Percentiles rank a stretch among this genome's conserved stretches.
phyloP scores from a whole-genome alignment of 2,797 vertebrate species.

The Galaxias olidus region DNA sequence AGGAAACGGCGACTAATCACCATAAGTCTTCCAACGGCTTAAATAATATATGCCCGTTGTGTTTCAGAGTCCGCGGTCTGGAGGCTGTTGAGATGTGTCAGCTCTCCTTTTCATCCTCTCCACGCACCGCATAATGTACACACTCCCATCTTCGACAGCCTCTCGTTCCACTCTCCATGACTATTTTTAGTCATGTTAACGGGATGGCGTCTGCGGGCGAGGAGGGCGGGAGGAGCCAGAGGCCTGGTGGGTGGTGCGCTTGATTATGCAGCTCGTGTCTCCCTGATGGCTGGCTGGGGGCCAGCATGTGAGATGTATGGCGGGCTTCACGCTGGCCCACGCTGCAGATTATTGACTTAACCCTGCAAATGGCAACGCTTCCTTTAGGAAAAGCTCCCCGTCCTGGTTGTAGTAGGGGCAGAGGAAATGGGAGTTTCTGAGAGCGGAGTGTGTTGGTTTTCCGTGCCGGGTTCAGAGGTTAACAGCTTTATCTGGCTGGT shows the following conservation, averaged over 20 bases:
- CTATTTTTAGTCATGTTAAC: constrained; percentile 49
- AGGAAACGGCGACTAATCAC: no score
- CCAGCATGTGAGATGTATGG: not conserved
- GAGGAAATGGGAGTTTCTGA: not conserved
- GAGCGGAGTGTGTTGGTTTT: not conserved
- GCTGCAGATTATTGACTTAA: constrained; percentile 16
- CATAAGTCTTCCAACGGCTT: no score
- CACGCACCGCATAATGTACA: constrained; percentile 39
- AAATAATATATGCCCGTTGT: no score
- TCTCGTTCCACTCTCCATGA: constrained; percentile 14
- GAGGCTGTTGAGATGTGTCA: constrained; percentile 27
- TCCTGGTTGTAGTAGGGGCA: not conserved
- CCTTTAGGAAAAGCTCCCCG: not conserved
- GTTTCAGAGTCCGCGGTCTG: constrained; percentile 12
- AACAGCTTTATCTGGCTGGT: constrained; percentile 9
- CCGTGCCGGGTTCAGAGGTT: not conserved
- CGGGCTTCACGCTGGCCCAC: not conserved
- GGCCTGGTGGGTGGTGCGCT: constrained; percentile 7
- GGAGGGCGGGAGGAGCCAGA: constrained; percentile 12
- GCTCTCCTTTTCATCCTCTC: constrained; percentile 28
- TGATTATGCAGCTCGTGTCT: constrained; percentile 13
- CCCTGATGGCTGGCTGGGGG: not conserved
- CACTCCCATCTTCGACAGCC: constrained; percentile 9
- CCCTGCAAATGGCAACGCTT: constrained; percentile 24
- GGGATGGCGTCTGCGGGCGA: constrained; percentile 21